Evolutionary conservation across 2,888 invertebrate genomes (phyloP), one percentile per base, ranked within the genome.

Genomic region (Drosophila putrida): DNA sequence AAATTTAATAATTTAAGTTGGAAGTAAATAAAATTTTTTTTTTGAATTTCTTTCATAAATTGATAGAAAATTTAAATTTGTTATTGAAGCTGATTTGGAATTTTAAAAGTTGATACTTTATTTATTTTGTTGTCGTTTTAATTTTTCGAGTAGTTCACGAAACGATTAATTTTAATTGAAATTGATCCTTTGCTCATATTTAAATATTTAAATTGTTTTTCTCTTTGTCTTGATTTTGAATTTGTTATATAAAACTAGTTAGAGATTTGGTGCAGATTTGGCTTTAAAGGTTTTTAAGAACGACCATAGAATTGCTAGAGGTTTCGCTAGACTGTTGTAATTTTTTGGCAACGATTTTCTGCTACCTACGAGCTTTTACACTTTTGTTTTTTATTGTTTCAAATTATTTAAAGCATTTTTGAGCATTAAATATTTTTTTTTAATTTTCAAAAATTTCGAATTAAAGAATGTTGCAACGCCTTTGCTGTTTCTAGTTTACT

Each of bases 401-500:
- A 6, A 43, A 51, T 53, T 57, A 47, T 20, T 62, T 58, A 44
- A 8, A 73, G 57, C 74, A 83, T 78, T 82, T 78, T 86, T 80
- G 83, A 71, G 75, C 72, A 64, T 71, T 74, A 65, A 87, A 83
- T 84, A 84, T 82, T 84, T 87, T 82, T 71, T 83, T 65, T 49
- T 44, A 71, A 76, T 73, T 87, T 87, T 78, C 84, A 80, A 71
- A 44, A 82, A 75, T 67, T 55, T 82, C 25, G 61, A 57, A 46
- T 54, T 71, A 62, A 36, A 71, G 64, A 67, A 59, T 84, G 33
- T 47, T 15, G 83, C 86, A 83, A 86, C 87, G 69, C 71, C 84
- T 79, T 83, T 83, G 87, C 83, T 41, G 39, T 58, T 47, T 71
- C 75, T 44, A 73, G 39, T 47, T 79, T 47, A 6, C 68, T 85